Base-by-base conservation (phyloP, 2,113 vertebrate genomes). In the Nymphicus hollandicus region DNA sequence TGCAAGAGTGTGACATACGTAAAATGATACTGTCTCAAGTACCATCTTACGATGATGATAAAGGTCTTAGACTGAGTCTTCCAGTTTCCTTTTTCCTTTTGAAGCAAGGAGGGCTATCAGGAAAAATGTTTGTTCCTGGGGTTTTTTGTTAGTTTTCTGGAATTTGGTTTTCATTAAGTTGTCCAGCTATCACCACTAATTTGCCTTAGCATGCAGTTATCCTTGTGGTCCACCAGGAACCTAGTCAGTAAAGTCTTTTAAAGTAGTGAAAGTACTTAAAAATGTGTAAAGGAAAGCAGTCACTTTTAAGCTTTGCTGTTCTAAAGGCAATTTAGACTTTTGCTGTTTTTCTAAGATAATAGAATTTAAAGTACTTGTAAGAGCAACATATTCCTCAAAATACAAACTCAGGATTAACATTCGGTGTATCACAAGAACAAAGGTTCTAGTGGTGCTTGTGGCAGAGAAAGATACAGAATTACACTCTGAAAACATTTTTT, bases 1-100 rank as follows among this genome's bases (percentile, higher is more conserved):
- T 41, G 27, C n/a, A 80, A 41, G n/a, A 86, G 53, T 1, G 1
- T 1, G 2, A 43, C 4, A 8, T 27, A 5, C 1, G 2, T 12
- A 8, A 91, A 85, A 24, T 28, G 58, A 33, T 71, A 35, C 24
- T 65, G 33, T 58, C 82, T 80, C 23, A 35, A 69, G 46, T 77
- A 19, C 44, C 12, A 16, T 31, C 18, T 53, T 85, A 31, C 6
- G 5, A 7, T 17, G 41, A 60, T 29, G 10, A 49, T 44, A 85
- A 81, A 81, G 6, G 31, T 82, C 43, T 69, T 88, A 24, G 0
- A 41, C 11, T 10, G 29, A 9, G 19, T 58, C 17, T 84, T 66
- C 27, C 25, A 6, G 74, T 81, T 69, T 74, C 10, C 19, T 6
- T 81, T 10, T 86, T 11, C 27, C 15, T 78, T 83, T 70, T 84